Evolutionary conservation across 2,888 invertebrate genomes (phyloP), one percentile per base, ranked within the genome.

Genomic region (Nyleta sp.): DNA sequence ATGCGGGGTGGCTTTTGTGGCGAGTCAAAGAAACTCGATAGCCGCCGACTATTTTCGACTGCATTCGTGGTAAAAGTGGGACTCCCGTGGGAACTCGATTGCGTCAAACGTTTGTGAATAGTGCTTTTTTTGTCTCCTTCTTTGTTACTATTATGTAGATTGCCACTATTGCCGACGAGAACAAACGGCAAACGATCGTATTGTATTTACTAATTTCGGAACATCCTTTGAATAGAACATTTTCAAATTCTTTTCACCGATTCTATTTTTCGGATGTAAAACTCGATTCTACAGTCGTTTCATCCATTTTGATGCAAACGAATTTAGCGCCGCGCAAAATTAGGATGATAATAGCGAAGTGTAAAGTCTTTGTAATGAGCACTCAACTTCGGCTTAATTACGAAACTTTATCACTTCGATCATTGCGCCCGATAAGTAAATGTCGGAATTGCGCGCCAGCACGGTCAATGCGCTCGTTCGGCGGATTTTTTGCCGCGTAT

Each of bases 401-500:
- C 52, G 44, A 55, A 48, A 64, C 53, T 62, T 64, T 55, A 55
- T 72, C 72, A 2, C 15, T 13, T 55, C 17, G 60, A 72, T 72
- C 31, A 11, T 15, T 17, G 20, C 13, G 20, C 17, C 20, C 24
- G 53, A 57, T 57, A 65, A 57, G 35, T 44, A 42, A 59, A 70
- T 13, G 31, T 7, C 18, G 24, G n/a, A 13, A 35, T 33, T 48
- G n/a, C 40, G n/a, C n/a, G n/a, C n/a, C n/a, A n/a, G n/a, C n/a
- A n/a, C n/a, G n/a, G n/a, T n/a, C 38, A 42, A 55, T 40, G 20
- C 46, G 22, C 42, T 38, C 48, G 8, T 15, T 22, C 28, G 28
- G 17, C 6, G 5, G 40, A 60, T 28, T 72, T 73, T 67, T 59
- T 74, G 52, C 11, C 46, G 38, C 46, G 35, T 42, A 57, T 64